Evolutionary conservation across 1,140 invertebrate species (phyloP), one percentile per base, ranked within the genome.

Genomic region (Thalassaphorura encarpata): DNA sequence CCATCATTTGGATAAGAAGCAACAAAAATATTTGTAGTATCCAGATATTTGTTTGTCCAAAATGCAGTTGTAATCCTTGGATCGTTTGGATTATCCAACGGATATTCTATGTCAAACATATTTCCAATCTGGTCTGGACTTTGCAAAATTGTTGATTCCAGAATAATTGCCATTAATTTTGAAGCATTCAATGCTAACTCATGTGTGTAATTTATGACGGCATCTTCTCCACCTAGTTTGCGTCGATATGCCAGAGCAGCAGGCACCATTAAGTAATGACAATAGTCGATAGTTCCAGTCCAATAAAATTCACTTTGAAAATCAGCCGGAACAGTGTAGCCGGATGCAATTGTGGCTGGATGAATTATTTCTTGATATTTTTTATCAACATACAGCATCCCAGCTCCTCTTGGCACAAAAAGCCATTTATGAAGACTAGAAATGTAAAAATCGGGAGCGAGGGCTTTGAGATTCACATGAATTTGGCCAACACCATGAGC

Each of bases 341-440:
- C 23, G 0, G 46, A 49, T 6, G 29, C 21, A 29, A 62, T 62
- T n/a, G 15, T 11, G 1, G 49, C 53, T 5, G 61, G 53, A 26
- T 62, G 61, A 39, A 62, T 59, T 3, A 23, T 28, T 1, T n/a
- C 24, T 40, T 62, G 61, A 15, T 43, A 42, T 18, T 41, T 3
- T 45, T 62, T 62, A 5, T 31, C 46, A 15, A 59, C 57, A 24
- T 56, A 62, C 29, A 62, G 19, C 15, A 59, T 23, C 3, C 52
- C 48, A 28, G 19, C 15, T 15, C 52, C 52, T 18, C 61, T 21
- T 2, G 47, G 23, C 18, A 53, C 31, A 28, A 53, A 62, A 2
- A 62, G n/a, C 61, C 61, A 62, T 23, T 62, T 62, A 33, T 62
- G 61, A 15, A 40, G 47, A 39, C 56, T 59, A 0, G 61, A 58